Conservation (phyloP, 2,888 invertebrate genomes). For the Scaptodrosophila latifasciaeformis region DNA sequence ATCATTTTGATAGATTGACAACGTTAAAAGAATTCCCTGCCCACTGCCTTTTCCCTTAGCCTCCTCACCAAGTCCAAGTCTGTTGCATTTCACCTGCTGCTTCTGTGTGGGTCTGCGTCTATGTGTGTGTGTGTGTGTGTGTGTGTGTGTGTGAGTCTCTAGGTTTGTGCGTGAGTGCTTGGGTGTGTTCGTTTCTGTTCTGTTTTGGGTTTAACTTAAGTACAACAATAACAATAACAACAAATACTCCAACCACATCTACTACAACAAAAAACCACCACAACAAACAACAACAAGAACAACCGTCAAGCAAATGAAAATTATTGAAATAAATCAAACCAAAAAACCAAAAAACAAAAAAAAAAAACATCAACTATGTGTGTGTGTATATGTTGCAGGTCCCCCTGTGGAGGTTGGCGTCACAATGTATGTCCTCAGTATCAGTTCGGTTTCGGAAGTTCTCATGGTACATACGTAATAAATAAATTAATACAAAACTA, state of each 20-base stretch:
- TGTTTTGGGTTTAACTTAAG: constrained; percentile 31
- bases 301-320: too few relatives aligned
- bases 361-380: constrained; percentile 67
- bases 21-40: constrained; percentile 8
- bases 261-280: constrained; percentile 28
- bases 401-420: constrained; percentile 98
- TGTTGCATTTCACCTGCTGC: constrained; percentile 1
- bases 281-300: constrained; percentile 52
- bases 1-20: too few relatives aligned
- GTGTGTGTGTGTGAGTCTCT: constrained; percentile 10
- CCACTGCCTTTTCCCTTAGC: not conserved
- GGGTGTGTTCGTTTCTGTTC: constrained; percentile 3
- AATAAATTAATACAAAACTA: constrained; percentile 27
- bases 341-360: constrained; percentile 28
- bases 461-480: constrained; percentile 87
- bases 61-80: constrained; percentile 10
- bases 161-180: constrained; percentile 11
- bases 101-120: constrained; percentile 9
- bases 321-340: too few relatives aligned
- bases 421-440: constrained; percentile 98
- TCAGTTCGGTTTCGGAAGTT: constrained; percentile 98
- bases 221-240: constrained; percentile 25
- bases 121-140: constrained; percentile 28
- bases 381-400: constrained; percentile 84
- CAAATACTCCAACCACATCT: constrained; percentile 26